These are phyloP conservation scores for Mesopsocus fuscifrons DNA, from an alignment of 2,888 invertebrate species.

Conservation along the genomic window DNA sequence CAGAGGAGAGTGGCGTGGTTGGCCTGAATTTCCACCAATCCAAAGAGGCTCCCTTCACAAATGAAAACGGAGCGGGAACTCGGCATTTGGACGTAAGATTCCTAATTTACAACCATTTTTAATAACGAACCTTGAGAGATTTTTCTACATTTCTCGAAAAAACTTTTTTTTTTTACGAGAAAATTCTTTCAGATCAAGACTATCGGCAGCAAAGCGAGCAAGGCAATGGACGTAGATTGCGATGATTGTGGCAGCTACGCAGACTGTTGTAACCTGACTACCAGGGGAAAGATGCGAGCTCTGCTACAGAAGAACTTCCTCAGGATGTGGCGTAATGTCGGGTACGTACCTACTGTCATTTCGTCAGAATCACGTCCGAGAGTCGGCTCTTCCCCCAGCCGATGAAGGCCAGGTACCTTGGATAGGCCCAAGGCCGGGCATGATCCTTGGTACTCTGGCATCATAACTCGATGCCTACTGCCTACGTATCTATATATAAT, in stretches of 20 bases:
- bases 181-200: conserved; percentile 25
- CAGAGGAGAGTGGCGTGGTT: conserved; percentile 70
- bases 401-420: too few relatives aligned
- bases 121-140: too few relatives aligned
- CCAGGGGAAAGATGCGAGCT: conserved; percentile 67
- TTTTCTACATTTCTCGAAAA: too few relatives aligned
- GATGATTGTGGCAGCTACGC: conserved; percentile 35
- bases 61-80: conserved; percentile 39
- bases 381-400: too few relatives aligned
- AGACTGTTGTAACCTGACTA: conserved; percentile 43
- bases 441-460: not conserved
- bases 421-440: too few relatives aligned
- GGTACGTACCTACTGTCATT: too few relatives aligned
- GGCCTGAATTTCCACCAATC: conserved; percentile 70
- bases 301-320: conserved; percentile 75
- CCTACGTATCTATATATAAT: too few relatives aligned
- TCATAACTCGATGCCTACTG: not conserved
- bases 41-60: conserved; percentile 62
- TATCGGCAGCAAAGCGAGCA: conserved; percentile 22
- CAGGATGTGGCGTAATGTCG: conserved; percentile 81
- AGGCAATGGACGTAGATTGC: conserved; percentile 32
- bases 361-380: too few relatives aligned
- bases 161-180: too few relatives aligned
- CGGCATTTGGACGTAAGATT: conserved; percentile 34
- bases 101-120: not conserved